A percentile compares a stretch with the other conserved stretches of the same genome.
phyloP scores from a whole-genome alignment of 2,797 vertebrate species.

The Sebastes trivittatus region DNA sequence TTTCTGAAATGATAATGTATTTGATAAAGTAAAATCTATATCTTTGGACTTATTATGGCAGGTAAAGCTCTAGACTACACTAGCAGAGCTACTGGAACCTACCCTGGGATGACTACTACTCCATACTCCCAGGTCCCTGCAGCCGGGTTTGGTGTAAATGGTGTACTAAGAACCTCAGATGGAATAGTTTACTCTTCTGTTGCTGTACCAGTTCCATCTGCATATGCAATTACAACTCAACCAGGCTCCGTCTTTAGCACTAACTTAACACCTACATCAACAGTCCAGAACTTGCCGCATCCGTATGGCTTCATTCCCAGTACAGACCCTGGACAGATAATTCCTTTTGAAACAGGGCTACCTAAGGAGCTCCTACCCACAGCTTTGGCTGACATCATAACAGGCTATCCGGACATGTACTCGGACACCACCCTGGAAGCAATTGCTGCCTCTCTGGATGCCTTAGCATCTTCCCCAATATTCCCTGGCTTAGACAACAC shows the following conservation, averaged over 20 bases:
- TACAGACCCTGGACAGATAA: constrained; percentile 83
- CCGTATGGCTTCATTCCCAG: constrained; percentile 90
- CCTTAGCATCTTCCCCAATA: constrained; percentile 87
- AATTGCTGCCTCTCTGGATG: constrained; percentile 86
- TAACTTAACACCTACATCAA: constrained; percentile 71
- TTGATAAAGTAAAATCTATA: constrained; percentile 68
- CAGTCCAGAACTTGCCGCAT: constrained; percentile 86
- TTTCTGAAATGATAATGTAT: constrained; percentile 33
- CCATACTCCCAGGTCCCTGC: constrained; percentile 89
- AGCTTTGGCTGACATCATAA: constrained; percentile 86
- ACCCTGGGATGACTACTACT: constrained; percentile 85
- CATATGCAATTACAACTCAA: constrained; percentile 96
- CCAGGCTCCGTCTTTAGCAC: constrained; percentile 95
- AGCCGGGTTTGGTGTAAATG: constrained; percentile 87
- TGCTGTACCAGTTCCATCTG: constrained; percentile 90
- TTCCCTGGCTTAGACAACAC: constrained; percentile 91
- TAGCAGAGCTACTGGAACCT: constrained; percentile 90
- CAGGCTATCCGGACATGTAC: constrained; percentile 91
- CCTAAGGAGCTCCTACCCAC: constrained; percentile 86
- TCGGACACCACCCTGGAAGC: constrained; percentile 86
- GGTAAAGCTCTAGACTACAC: constrained; percentile 98
- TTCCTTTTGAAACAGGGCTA: constrained; percentile 83
- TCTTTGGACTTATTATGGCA: constrained; percentile 88
- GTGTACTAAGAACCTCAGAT: constrained; percentile 90
- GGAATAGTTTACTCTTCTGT: constrained; percentile 97